Conservation (phyloP, 2,113 vertebrate genomes). For the Mastomys natalensis region DNA sequence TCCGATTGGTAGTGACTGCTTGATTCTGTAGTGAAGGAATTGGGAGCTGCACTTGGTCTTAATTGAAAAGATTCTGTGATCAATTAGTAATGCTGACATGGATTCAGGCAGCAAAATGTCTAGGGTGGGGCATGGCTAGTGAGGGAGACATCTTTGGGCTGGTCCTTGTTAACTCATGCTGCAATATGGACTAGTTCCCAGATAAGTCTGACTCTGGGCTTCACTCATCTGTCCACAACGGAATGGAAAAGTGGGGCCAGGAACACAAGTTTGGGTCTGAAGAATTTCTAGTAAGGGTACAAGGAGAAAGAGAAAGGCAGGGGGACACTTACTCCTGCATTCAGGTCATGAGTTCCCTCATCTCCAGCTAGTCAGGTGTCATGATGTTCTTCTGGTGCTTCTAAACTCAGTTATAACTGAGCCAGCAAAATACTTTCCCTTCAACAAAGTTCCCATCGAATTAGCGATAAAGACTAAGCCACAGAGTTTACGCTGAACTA, state of each 20-base stretch:
- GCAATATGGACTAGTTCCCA: not conserved
- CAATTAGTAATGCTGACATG: not conserved
- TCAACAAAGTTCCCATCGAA: conserved; percentile 52
- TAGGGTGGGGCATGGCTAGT: not conserved
- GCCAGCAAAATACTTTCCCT: conserved; percentile 63
- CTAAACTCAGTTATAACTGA: conserved; percentile 62
- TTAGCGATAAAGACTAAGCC: conserved; percentile 47
- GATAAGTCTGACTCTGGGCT: not conserved
- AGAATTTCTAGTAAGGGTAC: not conserved
- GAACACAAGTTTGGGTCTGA: not conserved
- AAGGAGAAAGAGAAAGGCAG: not conserved
- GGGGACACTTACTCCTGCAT: not conserved
- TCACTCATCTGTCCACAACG: not conserved
- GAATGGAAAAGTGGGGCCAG: not conserved
- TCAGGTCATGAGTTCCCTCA: not conserved
- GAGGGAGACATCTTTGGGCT: not conserved
- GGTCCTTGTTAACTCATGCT: not conserved
- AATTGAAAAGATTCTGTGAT: not conserved
- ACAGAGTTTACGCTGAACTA: conserved; percentile 40
- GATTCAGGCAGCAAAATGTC: not conserved
- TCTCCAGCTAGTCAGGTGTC: not conserved
- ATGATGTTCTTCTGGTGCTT: not conserved
- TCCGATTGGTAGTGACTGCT: not conserved
- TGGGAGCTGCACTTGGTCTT: not conserved
- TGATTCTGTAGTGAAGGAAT: not conserved